A percentile compares a stretch with the other conserved stretches of the same genome.
These are phyloP conservation scores for human (Homo sapiens) DNA, from an alignment of 2,113 vertebrate species.

Conservation along the genomic window DNA sequence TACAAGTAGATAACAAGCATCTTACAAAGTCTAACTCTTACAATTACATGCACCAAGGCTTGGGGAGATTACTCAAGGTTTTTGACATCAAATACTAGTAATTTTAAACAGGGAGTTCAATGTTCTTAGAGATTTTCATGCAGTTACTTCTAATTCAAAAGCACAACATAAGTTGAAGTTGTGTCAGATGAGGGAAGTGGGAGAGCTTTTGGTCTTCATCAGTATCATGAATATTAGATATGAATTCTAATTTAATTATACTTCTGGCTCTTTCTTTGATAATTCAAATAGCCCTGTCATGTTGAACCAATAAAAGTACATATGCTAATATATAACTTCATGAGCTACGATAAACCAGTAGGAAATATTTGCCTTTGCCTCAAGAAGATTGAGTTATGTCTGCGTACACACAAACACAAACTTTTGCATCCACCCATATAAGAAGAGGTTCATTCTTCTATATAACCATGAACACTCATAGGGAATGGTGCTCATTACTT, in stretches of 20 bases:
- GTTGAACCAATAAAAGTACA: slow-evolving; percentile 9
- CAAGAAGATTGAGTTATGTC: background rate
- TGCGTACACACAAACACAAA: background rate
- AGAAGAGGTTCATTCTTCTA: background rate
- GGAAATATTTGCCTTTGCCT: background rate
- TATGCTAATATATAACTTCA: slow-evolving; percentile 36
- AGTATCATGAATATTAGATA: background rate
- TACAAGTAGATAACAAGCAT: background rate
- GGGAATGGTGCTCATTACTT: background rate
- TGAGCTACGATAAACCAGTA: slow-evolving; percentile 42
- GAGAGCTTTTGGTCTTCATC: background rate
- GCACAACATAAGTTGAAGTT: background rate
- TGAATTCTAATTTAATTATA: background rate
- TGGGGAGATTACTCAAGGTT: background rate
- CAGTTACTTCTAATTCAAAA: background rate
- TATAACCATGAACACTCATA: background rate
- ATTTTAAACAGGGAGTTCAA: background rate
- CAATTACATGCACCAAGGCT: background rate
- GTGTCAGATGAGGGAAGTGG: background rate
- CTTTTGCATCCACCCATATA: background rate
- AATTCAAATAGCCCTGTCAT: background rate
- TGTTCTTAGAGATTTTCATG: background rate
- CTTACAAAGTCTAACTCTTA: background rate
- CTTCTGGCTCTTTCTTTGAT: background rate
- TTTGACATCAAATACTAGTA: background rate